Conservation (phyloP, 2,113 vertebrate species). For the Syngnathoides biaculeatus region DNA sequence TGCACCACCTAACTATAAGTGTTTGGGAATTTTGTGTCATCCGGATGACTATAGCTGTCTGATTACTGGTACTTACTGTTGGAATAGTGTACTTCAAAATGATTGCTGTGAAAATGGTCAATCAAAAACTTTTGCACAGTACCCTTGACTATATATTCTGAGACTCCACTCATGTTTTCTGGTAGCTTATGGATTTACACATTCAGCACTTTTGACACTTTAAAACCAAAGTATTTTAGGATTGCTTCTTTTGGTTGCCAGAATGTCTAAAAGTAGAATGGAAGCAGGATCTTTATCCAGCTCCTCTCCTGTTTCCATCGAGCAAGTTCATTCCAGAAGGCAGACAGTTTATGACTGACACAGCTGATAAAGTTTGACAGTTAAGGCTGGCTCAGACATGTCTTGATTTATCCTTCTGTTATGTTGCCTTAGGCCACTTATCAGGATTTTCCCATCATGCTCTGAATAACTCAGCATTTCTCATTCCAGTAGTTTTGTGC, state of each 20-base stretch:
- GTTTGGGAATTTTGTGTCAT: not conserved
- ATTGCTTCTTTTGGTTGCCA: not conserved
- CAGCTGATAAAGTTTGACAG: not conserved
- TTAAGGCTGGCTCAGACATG: constrained; percentile 8
- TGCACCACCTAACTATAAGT: too few species aligned
- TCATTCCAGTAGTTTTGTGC: not conserved
- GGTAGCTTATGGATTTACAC: not conserved
- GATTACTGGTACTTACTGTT: not conserved
- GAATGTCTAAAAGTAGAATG: not conserved
- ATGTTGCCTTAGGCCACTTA: not conserved
- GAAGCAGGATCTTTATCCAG: not conserved
- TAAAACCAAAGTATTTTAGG: not conserved
- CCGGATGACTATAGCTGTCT: not conserved
- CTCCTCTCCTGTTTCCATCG: constrained; percentile 3
- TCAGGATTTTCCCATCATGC: not conserved
- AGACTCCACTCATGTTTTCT: not conserved
- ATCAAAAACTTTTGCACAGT: not conserved
- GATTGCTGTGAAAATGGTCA: not conserved
- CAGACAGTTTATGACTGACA: not conserved
- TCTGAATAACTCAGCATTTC: not conserved
- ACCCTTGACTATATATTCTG: not conserved
- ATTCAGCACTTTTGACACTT: not conserved
- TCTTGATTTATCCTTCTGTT: not conserved
- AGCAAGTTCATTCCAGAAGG: constrained; percentile 6
- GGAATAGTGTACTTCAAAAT: not conserved